phyloP scores from a whole-genome alignment of 2,113 vertebrate genomes.

The Oxyura jamaicensis region DNA sequence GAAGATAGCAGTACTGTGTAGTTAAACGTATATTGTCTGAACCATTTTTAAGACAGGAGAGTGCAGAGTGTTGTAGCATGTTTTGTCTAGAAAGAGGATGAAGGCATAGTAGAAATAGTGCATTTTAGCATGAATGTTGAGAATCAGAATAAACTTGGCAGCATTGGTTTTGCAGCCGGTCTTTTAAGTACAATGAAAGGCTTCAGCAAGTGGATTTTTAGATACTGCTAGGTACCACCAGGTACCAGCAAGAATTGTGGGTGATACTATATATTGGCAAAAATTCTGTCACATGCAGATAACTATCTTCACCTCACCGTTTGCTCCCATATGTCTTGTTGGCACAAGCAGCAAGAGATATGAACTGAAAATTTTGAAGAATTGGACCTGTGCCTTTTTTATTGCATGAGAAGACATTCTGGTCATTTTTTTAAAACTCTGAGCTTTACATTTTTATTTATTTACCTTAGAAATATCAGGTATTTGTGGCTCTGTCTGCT shows the following conservation, averaged over 20 bases:
- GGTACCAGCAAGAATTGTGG: background rate
- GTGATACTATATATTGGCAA: background rate
- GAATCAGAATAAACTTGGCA: background rate
- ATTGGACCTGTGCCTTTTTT: background rate
- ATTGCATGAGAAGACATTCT: background rate
- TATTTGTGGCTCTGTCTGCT: background rate
- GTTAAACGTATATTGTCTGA: background rate
- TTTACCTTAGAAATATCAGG: background rate
- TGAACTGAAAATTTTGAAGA: background rate
- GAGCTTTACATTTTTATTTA: background rate
- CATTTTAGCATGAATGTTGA: background rate
- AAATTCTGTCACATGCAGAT: background rate
- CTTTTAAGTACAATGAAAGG: background rate
- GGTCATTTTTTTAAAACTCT: background rate
- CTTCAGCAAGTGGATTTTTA: background rate
- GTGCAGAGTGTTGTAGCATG: background rate
- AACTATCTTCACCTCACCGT: background rate
- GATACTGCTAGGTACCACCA: background rate
- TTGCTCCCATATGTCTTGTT: background rate
- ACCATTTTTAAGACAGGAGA: background rate
- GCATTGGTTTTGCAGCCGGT: background rate
- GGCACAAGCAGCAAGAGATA: background rate
- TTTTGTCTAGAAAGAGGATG: background rate
- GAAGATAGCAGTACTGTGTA: background rate
- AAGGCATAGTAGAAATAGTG: background rate